These are phyloP conservation scores for Diceros bicornis DNA, from an alignment of 2,797 vertebrate species.

Conservation along the genomic window DNA sequence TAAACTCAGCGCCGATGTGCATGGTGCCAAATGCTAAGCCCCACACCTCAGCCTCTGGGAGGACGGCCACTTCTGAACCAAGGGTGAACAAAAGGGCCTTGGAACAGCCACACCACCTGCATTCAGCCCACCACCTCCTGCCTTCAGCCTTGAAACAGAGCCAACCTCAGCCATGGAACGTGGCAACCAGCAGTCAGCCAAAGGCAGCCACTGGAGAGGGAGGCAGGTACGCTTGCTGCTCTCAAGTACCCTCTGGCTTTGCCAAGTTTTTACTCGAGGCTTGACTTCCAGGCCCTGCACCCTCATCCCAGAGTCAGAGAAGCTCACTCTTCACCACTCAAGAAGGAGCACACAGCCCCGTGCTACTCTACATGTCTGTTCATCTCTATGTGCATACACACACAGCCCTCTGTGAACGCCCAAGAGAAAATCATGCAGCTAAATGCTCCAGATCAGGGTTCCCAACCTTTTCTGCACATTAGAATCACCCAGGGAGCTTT, in stretches of 20 bases:
- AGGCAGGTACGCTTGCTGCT: not conserved
- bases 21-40: not conserved
- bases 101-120: conserved; percentile 54
- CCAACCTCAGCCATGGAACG: not conserved
- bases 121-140: not conserved
- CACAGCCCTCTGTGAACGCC: not conserved
- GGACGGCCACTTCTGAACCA: not conserved
- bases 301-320: not conserved
- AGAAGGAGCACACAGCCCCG: not conserved
- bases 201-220: not conserved
- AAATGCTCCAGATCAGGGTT: not conserved
- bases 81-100: conserved; percentile 74
- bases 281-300: not conserved
- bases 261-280: not conserved
- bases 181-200: not conserved
- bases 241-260: not conserved
- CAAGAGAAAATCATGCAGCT: not conserved
- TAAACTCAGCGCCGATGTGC: not conserved
- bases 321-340: not conserved
- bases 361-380: not conserved
- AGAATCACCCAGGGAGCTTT: not conserved
- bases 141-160: conserved; percentile 34
- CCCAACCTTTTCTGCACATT: not conserved
- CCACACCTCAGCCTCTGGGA: conserved; percentile 24
- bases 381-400: rapidly evolving